Evolutionary conservation across 2,888 invertebrate species (phyloP), one percentile per base, ranked within the genome.

Genomic region (Scaptomyza polygonia): DNA sequence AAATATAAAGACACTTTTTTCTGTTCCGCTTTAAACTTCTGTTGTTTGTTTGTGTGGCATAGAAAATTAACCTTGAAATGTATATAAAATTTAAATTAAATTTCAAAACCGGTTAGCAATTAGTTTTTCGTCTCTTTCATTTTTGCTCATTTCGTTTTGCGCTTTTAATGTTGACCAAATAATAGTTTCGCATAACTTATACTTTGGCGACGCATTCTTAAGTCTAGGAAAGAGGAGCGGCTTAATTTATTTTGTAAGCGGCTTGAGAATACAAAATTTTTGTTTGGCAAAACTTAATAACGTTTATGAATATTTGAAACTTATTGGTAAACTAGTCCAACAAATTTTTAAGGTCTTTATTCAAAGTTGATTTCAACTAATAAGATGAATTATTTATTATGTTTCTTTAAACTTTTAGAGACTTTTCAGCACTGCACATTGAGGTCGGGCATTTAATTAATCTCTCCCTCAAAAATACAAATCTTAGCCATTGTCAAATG

Each of bases 71-170:
- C 80, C 80, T 86, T 86, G 80, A 86, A 79, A 66, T 42, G 32
- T 56, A 5, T 48, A 54, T 49, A 48, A 61, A 67, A 55, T 61
- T 58, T 44, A 77, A 79, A 79, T 83, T 52, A 56, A 39, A 65
- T 57, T 61, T 67, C n/a, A 76, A 86, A 86, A 86, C 84, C 84
- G 81, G 86, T 80, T 83, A 55, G 48, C 51, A 55, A 53, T 57
- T 57, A 39, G 11, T 34, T 48, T 32, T 45, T 30, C 48, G 45
- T 30, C 27, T 45, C 56, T 49, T 55, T 39, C 58, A 3, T 30
- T 30, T 72, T 77, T 40, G 42, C 21, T 44, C n/a, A 21, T 34
- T 34, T n/a, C n/a, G 36, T 36, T 36, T 36, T 8, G 8, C 36
- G 36, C 36, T 69, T 34, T 47, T 62, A 21, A 49, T 61, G 45